Evolutionary conservation across 2,113 vertebrate genomes (phyloP).

Genomic region (Casuarius casuarius): DNA sequence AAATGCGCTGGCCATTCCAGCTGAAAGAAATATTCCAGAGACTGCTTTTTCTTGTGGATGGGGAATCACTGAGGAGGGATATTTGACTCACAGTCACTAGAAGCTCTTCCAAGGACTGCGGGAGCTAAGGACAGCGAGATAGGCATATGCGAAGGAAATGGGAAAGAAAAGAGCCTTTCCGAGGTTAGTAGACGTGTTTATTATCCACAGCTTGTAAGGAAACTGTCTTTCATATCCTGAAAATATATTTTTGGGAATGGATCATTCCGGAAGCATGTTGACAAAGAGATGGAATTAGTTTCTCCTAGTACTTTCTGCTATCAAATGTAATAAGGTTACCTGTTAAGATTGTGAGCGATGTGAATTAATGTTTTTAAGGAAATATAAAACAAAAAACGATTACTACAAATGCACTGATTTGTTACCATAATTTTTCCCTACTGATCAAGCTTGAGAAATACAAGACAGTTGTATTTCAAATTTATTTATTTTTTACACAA

Average conservation of each 20-base stretch:
- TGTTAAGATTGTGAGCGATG: background rate
- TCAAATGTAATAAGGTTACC: background rate
- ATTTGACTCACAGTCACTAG: background rate
- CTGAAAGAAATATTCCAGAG: background rate
- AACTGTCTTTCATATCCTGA: background rate
- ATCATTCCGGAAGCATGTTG: background rate
- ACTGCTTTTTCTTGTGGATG: background rate
- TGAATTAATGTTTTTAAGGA: background rate
- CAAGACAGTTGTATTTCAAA: background rate
- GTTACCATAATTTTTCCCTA: background rate
- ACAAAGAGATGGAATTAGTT: background rate
- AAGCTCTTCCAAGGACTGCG: background rate
- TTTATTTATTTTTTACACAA: background rate
- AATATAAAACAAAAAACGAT: background rate
- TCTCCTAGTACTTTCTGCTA: background rate
- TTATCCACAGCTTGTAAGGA: background rate
- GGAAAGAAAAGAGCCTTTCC: background rate
- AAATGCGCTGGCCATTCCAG: background rate
- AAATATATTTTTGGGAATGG: background rate
- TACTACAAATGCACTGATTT: background rate
- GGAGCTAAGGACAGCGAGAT: background rate
- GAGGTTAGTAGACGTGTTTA: background rate
- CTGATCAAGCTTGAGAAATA: background rate
- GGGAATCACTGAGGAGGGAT: background rate
- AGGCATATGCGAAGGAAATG: background rate